phyloP scores from a whole-genome alignment of 2,797 vertebrate species.

The Silurus aristotelis region DNA sequence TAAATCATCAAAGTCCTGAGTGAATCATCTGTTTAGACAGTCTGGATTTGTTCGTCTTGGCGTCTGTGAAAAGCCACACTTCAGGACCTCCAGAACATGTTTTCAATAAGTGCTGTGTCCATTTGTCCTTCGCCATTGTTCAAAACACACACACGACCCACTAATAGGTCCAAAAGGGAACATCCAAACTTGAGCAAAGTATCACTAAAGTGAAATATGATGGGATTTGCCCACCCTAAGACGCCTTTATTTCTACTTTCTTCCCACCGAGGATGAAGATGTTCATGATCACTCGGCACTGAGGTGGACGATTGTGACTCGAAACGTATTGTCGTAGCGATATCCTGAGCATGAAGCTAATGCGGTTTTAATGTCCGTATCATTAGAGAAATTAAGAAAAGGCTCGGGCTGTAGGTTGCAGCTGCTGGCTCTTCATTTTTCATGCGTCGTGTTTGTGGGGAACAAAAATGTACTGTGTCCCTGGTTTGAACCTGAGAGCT shows the following conservation, averaged over 20 bases:
- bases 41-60: neutral
- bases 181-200: neutral
- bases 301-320: conserved; percentile 11
- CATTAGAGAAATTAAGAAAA: conserved; percentile 23
- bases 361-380: conserved; percentile 40
- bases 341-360: conserved; percentile 16
- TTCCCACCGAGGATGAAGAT: neutral
- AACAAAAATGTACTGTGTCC: no score
- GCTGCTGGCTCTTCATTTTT: neutral
- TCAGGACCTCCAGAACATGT: neutral
- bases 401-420: conserved; percentile 14
- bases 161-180: neutral
- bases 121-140: neutral
- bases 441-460: neutral
- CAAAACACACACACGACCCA: neutral
- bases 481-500: neutral
- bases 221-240: neutral
- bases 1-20: neutral
- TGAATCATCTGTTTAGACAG: neutral
- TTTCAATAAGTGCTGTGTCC: neutral
- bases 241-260: neutral
- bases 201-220: neutral
- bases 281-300: neutral
- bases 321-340: conserved; percentile 16
- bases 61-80: neutral